Evolutionary conservation across 2,113 vertebrate genomes (phyloP).

Genomic region (Engraulis encrasicolus): DNA sequence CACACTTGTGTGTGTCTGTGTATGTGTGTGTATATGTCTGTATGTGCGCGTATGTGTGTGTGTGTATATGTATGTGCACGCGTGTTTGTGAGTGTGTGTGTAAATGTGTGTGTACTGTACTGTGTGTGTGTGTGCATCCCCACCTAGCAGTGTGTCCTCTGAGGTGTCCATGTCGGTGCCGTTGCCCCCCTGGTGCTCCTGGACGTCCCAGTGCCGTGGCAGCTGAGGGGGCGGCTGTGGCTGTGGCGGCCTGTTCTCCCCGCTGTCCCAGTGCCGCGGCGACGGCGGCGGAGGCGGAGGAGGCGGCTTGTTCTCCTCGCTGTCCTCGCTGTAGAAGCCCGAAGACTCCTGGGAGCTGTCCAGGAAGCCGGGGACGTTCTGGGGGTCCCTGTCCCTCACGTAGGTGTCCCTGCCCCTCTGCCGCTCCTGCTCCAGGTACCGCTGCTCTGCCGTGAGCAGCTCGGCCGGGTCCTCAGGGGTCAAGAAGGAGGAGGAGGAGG

Average conservation of each 20-base stretch:
- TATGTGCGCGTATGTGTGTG: neutral
- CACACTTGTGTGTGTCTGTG: no score
- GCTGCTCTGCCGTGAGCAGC: constrained; percentile 33
- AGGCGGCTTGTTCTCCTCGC: constrained; percentile 80
- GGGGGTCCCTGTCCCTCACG: constrained; percentile 49
- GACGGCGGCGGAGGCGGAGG: constrained; percentile 70
- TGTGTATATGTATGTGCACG: no score
- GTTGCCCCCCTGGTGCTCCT: constrained; percentile 72
- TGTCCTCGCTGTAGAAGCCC: constrained; percentile 84
- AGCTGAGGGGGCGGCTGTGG: constrained; percentile 70
- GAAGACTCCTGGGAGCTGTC: constrained; percentile 84
- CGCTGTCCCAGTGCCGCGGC: constrained; percentile 81
- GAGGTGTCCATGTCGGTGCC: constrained; percentile 75
- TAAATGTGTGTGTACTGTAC: neutral
- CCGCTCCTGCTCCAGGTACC: constrained; percentile 43
- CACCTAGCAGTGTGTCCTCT: constrained; percentile 77
- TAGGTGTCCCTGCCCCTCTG: constrained; percentile 48
- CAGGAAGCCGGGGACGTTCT: constrained; percentile 53
- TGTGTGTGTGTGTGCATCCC: neutral
- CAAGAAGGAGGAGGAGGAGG: neutral
- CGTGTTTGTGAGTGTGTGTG: no score
- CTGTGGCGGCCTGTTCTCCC: constrained; percentile 75
- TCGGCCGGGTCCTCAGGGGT: neutral
- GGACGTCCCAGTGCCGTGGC: constrained; percentile 81
- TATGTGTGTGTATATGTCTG: no score